phyloP scores from a whole-genome alignment of 2,113 vertebrate species.

The Urocitellus parryii region DNA sequence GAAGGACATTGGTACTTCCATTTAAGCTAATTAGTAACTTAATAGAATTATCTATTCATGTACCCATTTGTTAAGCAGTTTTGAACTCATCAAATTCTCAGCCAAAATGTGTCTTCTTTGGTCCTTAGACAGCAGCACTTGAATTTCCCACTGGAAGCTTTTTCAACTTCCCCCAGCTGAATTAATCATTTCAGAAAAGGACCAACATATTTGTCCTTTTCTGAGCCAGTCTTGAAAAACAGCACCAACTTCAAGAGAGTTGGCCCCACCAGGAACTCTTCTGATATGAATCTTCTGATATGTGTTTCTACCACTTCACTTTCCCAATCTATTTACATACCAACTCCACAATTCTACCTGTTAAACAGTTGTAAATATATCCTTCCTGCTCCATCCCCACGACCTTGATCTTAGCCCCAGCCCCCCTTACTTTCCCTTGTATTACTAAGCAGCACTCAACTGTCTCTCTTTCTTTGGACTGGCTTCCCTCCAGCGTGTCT shows the following conservation, averaged over 20 bases:
- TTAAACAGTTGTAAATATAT: fast-evolving
- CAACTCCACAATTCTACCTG: background rate
- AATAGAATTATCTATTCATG: background rate
- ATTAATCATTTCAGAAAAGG: background rate
- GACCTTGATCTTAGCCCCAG: background rate
- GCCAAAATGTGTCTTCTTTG: background rate
- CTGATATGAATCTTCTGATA: background rate
- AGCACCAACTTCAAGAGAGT: background rate
- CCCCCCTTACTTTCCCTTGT: background rate
- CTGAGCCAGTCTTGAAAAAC: background rate
- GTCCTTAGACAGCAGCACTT: background rate
- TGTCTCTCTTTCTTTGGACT: background rate
- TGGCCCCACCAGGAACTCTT: background rate
- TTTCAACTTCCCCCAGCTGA: background rate
- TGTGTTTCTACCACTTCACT: background rate
- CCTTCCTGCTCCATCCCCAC: too few relatives aligned
- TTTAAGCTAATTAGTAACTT: background rate
- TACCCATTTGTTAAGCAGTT: background rate
- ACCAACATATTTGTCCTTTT: background rate
- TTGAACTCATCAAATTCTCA: background rate
- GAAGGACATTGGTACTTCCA: background rate
- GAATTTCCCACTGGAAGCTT: background rate
- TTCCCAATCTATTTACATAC: background rate
- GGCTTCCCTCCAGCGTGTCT: background rate
- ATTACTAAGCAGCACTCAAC: background rate